These are phyloP conservation scores for Torymus tubicola DNA, from an alignment of 2,888 invertebrate genomes.

Conservation along the genomic window DNA sequence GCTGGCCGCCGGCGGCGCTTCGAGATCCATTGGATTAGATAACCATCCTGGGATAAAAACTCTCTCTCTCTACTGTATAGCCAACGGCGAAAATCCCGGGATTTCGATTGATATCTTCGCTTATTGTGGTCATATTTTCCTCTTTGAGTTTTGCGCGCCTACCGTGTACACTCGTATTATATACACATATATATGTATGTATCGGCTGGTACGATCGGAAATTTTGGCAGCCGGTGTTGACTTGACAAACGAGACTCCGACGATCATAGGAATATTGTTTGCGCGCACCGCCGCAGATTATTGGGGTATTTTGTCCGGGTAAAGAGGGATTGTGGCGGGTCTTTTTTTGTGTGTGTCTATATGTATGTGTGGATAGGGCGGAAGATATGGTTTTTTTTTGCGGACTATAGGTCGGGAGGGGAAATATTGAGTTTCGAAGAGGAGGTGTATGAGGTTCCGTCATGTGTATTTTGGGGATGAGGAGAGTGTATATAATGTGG, in stretches of 20 bases:
- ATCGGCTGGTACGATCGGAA: constrained; percentile 7
- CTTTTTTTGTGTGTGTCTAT: not conserved
- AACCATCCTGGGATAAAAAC: not conserved
- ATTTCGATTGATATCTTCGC: constrained; percentile 39
- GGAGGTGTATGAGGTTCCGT: not conserved
- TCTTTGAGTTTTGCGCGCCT: constrained; percentile 28
- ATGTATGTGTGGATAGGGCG: not conserved
- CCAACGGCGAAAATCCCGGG: constrained; percentile 25
- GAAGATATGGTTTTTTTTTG: constrained; percentile 19
- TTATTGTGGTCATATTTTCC: not conserved
- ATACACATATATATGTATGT: not conserved
- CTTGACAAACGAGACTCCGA: constrained; percentile 48
- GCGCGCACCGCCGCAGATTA: constrained; percentile 20
- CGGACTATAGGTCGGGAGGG: not conserved
- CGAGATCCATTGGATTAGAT: constrained; percentile 30
- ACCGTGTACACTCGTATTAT: not conserved
- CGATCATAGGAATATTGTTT: constrained; percentile 28
- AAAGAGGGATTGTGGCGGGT: not conserved
- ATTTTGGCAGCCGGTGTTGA: constrained; percentile 41
- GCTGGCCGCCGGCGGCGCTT: constrained; percentile 7
- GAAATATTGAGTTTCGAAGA: constrained; percentile 16
- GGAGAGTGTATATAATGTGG: no score
- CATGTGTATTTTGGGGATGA: not conserved
- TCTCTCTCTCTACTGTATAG: constrained; percentile 1
- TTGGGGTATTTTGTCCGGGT: not conserved